Percentiles rank a stretch among this genome's conserved stretches.
These are phyloP conservation scores for Ispidina lecontei DNA, from an alignment of 2,797 vertebrate species.

Conservation along the genomic window DNA sequence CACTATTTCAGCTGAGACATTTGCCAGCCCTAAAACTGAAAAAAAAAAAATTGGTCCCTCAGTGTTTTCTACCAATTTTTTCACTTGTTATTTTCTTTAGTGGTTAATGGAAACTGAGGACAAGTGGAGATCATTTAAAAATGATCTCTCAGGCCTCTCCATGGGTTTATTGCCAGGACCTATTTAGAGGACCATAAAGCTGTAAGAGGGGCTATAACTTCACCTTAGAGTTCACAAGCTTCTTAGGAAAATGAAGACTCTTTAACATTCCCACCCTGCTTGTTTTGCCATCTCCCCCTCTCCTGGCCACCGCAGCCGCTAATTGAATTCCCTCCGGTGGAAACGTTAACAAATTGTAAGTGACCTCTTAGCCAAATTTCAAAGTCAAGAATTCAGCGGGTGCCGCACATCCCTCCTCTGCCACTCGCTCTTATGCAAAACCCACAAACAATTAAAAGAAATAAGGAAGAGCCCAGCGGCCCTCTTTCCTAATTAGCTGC, in stretches of 20 bases:
- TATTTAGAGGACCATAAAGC: conserved; percentile 35
- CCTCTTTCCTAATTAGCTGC: conserved; percentile 77
- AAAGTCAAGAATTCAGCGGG: conserved; percentile 47
- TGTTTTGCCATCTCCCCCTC: background rate
- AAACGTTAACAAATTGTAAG: conserved; percentile 73
- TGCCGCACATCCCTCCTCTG: conserved; percentile 46
- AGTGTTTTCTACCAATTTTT: background rate
- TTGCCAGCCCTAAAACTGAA: background rate
- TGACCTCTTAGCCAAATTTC: conserved; percentile 68
- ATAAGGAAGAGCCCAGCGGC: conserved; percentile 68
- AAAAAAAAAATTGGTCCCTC: conserved; percentile 52
- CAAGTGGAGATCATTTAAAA: conserved; percentile 66
- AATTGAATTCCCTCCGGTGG: conserved; percentile 74
- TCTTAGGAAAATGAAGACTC: background rate
- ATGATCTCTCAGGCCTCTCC: conserved; percentile 41
- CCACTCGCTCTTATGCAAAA: conserved; percentile 70
- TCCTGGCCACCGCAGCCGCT: background rate
- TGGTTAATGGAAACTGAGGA: conserved; percentile 48
- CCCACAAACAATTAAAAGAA: conserved; percentile 80
- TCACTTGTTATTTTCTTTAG: conserved; percentile 36
- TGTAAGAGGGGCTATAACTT: background rate
- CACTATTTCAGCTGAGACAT: background rate
- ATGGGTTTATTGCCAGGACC: conserved; percentile 28
- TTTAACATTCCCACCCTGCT: background rate
- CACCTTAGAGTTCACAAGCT: background rate